Evolutionary conservation across 2,113 vertebrate genomes (phyloP), one percentile per base, ranked within the genome.

Genomic region (Cephalopterus ornatus): DNA sequence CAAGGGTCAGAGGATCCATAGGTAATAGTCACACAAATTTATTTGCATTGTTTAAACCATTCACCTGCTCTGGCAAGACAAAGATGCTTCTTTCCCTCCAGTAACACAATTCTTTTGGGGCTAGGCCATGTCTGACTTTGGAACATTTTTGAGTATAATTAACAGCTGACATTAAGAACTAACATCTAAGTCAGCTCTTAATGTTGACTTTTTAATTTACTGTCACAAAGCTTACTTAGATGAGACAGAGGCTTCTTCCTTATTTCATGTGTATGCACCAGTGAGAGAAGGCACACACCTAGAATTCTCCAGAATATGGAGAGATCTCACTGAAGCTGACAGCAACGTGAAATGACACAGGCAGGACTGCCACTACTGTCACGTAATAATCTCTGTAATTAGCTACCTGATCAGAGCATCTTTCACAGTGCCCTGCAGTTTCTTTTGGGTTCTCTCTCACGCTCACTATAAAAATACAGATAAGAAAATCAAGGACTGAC

Each of bases 401-500:
- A 76, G n/a, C 89, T 53, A 75, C 3, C 21, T 53, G 71, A 76
- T 56, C 47, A 80, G 23, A 93, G 56, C 32, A 63, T 56, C 55
- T 68, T 71, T 56, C 83, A 86, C 37, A 33, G 1, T 56, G 77
- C 33, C 61, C 53, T 56, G 27, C 22, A 47, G 23, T 81, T 92
- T 87, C 44, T 65, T 3, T 0, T 1, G 12, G 35, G 52, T 78
- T 81, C 55, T 72, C 44, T 66, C 35, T 74, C 73, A 62, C 41
- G 24, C 30, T 68, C 26, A 46, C n/a, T 63, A 66, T 63, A 52
- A 81, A 96, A 92, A 62, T 30, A 61, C 1, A 27, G 61, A 21
- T 58, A 52, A 62, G 52, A 92, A 94, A 96, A 65, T n/a, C 39
- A 92, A 88, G 37, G 50, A 93, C 82, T 94, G 65, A 86, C 47